Conservation (phyloP, 2,888 invertebrate species). For the Heliconius charithonia region DNA sequence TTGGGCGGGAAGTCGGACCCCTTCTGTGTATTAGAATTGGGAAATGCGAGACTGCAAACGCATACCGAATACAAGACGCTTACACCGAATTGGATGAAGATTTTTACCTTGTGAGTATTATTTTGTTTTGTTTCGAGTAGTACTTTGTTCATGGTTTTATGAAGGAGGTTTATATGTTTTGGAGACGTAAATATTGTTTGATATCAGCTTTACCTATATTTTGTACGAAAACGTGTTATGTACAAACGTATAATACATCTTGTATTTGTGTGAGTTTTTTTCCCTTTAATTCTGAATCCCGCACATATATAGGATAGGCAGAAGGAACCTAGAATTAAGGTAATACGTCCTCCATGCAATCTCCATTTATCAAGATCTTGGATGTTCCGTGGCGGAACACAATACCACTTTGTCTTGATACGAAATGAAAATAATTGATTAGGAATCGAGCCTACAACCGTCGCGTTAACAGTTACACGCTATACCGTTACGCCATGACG, state of each 20-base stretch:
- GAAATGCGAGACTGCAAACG: conserved; percentile 97
- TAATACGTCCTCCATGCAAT: too few relatives aligned
- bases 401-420: too few relatives aligned
- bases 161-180: background rate
- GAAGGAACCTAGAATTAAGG: too few relatives aligned
- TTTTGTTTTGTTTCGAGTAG: background rate
- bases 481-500: background rate
- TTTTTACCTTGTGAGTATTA: conserved; percentile 95
- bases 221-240: too few relatives aligned
- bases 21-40: conserved; percentile 97
- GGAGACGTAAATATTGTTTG: background rate
- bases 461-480: background rate
- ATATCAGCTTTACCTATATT: background rate
- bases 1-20: conserved; percentile 99
- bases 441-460: background rate
- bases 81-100: conserved; percentile 98
- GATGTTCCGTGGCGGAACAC: too few relatives aligned
- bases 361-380: too few relatives aligned
- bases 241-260: too few relatives aligned
- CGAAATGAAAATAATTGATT: background rate
- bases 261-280: too few relatives aligned
- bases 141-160: background rate
- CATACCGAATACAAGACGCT: conserved; percentile 99
- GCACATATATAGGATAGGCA: too few relatives aligned
- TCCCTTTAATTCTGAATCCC: too few relatives aligned